phyloP scores from a whole-genome alignment of 2,113 vertebrate species.

The Brachyistius frenatus region DNA sequence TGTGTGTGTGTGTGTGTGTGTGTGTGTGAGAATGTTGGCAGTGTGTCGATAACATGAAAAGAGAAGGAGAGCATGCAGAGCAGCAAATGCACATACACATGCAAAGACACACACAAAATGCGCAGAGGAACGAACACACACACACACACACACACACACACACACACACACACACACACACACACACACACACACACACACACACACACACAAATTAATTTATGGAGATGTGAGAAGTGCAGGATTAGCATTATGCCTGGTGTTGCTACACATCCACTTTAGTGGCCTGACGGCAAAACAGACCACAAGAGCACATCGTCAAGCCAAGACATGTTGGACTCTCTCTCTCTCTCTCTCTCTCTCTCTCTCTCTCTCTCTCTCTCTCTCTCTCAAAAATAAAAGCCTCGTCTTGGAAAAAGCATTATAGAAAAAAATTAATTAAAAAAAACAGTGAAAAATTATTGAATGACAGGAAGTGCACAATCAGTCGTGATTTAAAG shows the following conservation, averaged over 20 bases:
- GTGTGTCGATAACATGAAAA: conserved; percentile 66
- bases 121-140: conserved; percentile 35
- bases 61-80: conserved; percentile 57
- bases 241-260: conserved; percentile 68
- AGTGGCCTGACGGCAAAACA: conserved; percentile 53
- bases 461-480: conserved; percentile 22
- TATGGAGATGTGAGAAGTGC: conserved; percentile 75
- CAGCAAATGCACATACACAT: conserved; percentile 52
- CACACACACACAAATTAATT: conserved; percentile 70
- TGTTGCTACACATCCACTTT: conserved; percentile 62
- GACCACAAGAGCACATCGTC: conserved; percentile 47
- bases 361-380: neutral
- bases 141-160: conserved; percentile 51
- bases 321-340: conserved; percentile 17
- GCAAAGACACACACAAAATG: conserved; percentile 46
- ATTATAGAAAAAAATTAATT: neutral
- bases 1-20: conserved; percentile 38
- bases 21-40: conserved; percentile 64
- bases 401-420: neutral
- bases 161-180: conserved; percentile 62
- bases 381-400: conserved; percentile 16
- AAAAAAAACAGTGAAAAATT: conserved; percentile 11
- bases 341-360: neutral
- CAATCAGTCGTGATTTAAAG: conserved; percentile 38
- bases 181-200: conserved; percentile 53